Evolutionary conservation across 2,888 invertebrate species (phyloP).

Genomic region (Meganola albula): DNA sequence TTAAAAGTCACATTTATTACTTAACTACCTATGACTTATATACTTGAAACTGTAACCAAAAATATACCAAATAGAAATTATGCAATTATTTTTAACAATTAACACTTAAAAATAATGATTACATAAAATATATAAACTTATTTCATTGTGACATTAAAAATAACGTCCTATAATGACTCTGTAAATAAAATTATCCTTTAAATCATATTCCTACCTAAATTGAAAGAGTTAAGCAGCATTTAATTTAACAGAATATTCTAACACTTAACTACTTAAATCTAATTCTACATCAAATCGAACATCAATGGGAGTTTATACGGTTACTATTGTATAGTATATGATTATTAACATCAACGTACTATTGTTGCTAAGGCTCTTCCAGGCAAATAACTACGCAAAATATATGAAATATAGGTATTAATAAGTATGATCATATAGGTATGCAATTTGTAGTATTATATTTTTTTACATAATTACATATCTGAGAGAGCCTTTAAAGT

Average conservation of each 20-base stretch:
- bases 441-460: too few species aligned
- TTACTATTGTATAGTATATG: slow-evolving; percentile 32
- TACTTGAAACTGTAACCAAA: too few species aligned
- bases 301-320: slow-evolving; percentile 52
- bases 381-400: too few species aligned
- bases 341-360: slow-evolving; percentile 34
- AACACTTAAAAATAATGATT: slow-evolving; percentile 14
- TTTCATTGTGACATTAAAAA: too few species aligned
- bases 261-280: slow-evolving; percentile 56
- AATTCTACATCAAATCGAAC: slow-evolving; percentile 63
- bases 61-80: slow-evolving; percentile 22
- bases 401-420: too few species aligned
- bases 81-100: slow-evolving; percentile 23
- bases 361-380: too few species aligned
- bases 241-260: slow-evolving; percentile 50
- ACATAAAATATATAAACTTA: slow-evolving; percentile 9
- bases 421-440: too few species aligned
- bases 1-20: slow-evolving; percentile 75
- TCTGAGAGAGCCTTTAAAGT: too few species aligned
- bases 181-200: too few species aligned
- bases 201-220: too few species aligned
- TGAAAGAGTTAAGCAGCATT: slow-evolving; percentile 36
- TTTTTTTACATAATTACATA: too few species aligned
- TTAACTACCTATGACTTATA: slow-evolving; percentile 47
- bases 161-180: too few species aligned